Base-by-base conservation (phyloP, 2,888 invertebrate species). In the Noctua fimbriata region DNA sequence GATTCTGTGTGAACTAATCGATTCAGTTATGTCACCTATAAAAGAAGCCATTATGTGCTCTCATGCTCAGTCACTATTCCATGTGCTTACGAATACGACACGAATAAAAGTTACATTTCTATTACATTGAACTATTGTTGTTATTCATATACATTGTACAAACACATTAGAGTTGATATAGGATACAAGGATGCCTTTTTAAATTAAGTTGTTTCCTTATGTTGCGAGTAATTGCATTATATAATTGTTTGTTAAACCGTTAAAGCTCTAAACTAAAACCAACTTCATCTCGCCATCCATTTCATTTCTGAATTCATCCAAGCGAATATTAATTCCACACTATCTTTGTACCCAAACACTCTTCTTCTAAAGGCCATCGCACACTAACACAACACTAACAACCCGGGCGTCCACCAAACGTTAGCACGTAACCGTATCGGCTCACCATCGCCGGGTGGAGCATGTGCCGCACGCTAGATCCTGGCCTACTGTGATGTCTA, bases 261-360 rank as follows among this genome's bases (percentile, higher is more conserved):
- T 21, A 71, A 70, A 16, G 36, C 2, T 71, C 32, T 16, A 78
- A 79, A 70, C 14, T 4, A 55, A 55, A 66, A 84, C n/a, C n/a
- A 79, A 63, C 12, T 44, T 24, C 36, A 84, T 82, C 18, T 69
- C 0, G 4, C 18, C 21, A 32, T 52, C 18, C 24, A 69, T 73
- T 82, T 72, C 21, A 82, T 79, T 84, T 58, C 32, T 63, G 28
- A 58, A 72, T 16, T n/a, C 52, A 60, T 9, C 58, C 49, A 65
- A 73, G 44, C 65, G 47, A 60, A 66, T 67, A 72, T 65, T 69
- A 12, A 7, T 24, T 55, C 28, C 18, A 71, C 12, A 41, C 47
- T 69, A 60, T 52, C 16, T 49, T 58, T 58, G 41, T 32, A 66
- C 24, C 10, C 21, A 63, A 69, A 74, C 66, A 36, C 24, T 24